A percentile compares a stretch with the other conserved stretches of the same genome.
These are phyloP conservation scores for Pelmatolapia mariae DNA, from an alignment of 2,113 vertebrate genomes.

Conservation along the genomic window DNA sequence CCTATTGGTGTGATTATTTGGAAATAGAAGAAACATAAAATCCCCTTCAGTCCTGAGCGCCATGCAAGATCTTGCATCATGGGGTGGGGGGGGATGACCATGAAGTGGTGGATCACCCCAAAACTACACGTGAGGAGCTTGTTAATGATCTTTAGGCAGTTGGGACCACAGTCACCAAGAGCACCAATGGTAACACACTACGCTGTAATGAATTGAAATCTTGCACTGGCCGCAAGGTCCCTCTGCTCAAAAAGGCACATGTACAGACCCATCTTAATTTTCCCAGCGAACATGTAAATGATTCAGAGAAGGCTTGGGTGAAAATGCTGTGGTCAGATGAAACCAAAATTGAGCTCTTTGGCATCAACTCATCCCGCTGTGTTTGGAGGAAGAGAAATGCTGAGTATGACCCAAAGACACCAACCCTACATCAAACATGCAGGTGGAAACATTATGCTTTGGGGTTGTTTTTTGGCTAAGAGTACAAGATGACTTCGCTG, in stretches of 20 bases:
- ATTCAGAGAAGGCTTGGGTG: not conserved
- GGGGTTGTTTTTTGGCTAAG: not conserved
- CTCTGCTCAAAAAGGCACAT: not conserved
- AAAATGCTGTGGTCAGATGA: not conserved
- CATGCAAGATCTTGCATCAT: not conserved
- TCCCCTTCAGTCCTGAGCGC: not conserved
- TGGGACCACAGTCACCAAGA: not conserved
- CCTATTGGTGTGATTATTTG: not conserved
- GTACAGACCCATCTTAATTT: not conserved
- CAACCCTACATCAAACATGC: not conserved
- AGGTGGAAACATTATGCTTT: not conserved
- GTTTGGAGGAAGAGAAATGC: not conserved
- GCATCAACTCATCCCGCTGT: not conserved
- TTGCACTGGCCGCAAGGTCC: not conserved
- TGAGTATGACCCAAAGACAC: not conserved
- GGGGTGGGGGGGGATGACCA: accelerated
- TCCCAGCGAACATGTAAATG: not conserved
- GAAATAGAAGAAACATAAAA: not conserved
- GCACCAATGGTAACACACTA: not conserved
- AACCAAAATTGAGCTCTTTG: not conserved
- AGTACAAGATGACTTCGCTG: not conserved
- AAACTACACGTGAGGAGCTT: not conserved
- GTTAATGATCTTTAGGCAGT: not conserved
- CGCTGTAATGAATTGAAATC: not conserved
- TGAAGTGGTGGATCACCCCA: not conserved